Conservation (phyloP, 2,113 vertebrate species). For the Bujurquina vittata region DNA sequence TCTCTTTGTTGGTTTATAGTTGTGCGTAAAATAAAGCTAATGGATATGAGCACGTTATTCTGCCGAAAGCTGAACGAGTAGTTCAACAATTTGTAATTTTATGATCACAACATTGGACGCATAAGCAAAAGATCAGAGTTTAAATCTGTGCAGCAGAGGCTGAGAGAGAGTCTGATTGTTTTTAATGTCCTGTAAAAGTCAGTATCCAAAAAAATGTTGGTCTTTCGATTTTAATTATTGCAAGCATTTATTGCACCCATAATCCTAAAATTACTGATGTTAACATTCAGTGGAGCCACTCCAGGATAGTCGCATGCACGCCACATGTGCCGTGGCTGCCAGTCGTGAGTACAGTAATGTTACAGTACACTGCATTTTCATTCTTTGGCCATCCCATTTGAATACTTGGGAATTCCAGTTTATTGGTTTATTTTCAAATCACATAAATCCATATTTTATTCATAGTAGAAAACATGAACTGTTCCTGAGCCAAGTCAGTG, state of each 20-base stretch:
- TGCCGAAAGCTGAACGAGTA: background rate
- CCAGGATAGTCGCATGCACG: too few species aligned
- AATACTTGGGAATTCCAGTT: background rate
- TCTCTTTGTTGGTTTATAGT: too few species aligned
- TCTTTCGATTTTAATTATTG: background rate
- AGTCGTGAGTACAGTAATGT: too few species aligned
- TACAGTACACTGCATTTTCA: too few species aligned
- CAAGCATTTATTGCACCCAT: too few species aligned
- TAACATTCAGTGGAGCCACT: too few species aligned
- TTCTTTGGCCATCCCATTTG: background rate
- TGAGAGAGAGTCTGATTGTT: background rate
- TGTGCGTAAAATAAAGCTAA: background rate
- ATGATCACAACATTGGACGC: background rate
- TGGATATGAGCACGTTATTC: background rate
- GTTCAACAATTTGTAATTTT: background rate
- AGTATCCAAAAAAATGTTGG: background rate
- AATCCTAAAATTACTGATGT: too few species aligned
- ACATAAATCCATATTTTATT: too few species aligned
- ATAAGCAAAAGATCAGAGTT: background rate
- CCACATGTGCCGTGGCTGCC: too few species aligned
- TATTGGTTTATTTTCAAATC: too few species aligned
- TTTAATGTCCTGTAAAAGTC: background rate
- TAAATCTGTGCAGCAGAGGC: background rate
- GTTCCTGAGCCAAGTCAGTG: too few species aligned
- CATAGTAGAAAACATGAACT: too few species aligned